phyloP scores from a whole-genome alignment of 2,888 invertebrate genomes.

The Tipula unca region DNA sequence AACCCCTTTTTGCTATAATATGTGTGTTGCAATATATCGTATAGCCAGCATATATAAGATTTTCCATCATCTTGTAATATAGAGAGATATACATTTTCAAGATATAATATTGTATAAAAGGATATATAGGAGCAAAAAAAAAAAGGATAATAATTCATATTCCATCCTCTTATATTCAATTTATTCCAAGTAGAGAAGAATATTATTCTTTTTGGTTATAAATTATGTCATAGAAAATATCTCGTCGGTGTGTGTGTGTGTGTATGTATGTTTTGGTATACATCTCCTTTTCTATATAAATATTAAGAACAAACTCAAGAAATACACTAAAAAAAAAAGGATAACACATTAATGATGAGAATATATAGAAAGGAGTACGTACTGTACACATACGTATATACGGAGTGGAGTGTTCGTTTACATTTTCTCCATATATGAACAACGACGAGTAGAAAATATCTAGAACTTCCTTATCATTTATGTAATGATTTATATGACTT shows the following conservation, averaged over 20 bases:
- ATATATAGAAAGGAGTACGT: neutral
- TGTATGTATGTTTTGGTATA: no score
- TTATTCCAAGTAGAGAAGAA: slow-evolving; percentile 4
- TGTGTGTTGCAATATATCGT: neutral
- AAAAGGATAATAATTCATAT: slow-evolving; percentile 17
- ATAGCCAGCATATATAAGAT: neutral
- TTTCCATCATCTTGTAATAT: neutral
- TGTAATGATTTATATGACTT: slow-evolving; percentile 2
- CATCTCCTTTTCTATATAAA: neutral
- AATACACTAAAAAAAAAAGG: neutral
- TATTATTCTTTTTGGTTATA: slow-evolving; percentile 8
- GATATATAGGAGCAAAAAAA: slow-evolving; percentile 8
- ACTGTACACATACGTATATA: no score
- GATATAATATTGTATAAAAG: neutral
- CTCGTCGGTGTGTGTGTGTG: neutral
- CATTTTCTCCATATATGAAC: neutral
- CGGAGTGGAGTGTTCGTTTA: neutral
- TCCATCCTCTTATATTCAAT: slow-evolving; percentile 18
- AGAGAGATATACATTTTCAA: neutral
- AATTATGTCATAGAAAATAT: slow-evolving; percentile 14
- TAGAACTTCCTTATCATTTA: neutral
- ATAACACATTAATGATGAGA: slow-evolving; percentile 1
- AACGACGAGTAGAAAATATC: neutral
- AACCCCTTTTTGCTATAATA: neutral
- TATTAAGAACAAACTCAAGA: neutral